Evolutionary conservation across 1,140 invertebrate genomes (phyloP).

Genomic region (Hesperophylax magnus): DNA sequence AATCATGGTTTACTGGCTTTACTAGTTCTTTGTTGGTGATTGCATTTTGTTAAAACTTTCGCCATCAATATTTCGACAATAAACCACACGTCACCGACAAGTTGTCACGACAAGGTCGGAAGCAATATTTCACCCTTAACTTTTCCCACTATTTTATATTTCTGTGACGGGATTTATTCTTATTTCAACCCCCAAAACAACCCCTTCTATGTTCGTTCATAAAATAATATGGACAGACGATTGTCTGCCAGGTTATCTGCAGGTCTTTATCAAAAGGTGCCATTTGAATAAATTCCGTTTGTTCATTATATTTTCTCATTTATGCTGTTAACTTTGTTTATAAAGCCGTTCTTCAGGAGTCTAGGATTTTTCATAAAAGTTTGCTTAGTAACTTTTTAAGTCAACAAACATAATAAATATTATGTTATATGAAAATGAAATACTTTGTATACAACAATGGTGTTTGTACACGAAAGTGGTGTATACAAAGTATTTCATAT

Average conservation of each 20-base stretch:
- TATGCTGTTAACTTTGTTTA: too few species aligned
- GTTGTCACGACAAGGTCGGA: not conserved
- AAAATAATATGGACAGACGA: conserved; percentile 19
- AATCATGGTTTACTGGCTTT: too few species aligned
- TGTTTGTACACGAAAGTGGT: too few species aligned
- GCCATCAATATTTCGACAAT: conserved; percentile 32
- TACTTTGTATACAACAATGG: too few species aligned
- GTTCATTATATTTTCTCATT: too few species aligned
- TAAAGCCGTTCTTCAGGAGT: too few species aligned
- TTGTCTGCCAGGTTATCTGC: conserved; percentile 12
- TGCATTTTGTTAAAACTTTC: conserved; percentile 30
- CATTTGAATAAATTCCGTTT: too few species aligned
- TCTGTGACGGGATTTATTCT: conserved; percentile 45
- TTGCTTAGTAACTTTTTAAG: too few species aligned
- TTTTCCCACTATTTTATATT: conserved; percentile 51
- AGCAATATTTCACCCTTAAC: conserved; percentile 49
- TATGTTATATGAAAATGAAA: too few species aligned
- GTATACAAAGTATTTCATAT: too few species aligned
- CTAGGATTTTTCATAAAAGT: too few species aligned
- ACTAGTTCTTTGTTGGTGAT: not conserved
- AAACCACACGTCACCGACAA: conserved; percentile 45
- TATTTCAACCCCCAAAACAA: conserved; percentile 37
- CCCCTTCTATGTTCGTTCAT: conserved; percentile 45
- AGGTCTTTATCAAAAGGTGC: not conserved
- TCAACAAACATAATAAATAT: too few species aligned